A percentile compares a stretch with the other conserved stretches of the same genome.
Conservation (phyloP, 2,797 vertebrate genomes). For the Anguilla marmorata region DNA sequence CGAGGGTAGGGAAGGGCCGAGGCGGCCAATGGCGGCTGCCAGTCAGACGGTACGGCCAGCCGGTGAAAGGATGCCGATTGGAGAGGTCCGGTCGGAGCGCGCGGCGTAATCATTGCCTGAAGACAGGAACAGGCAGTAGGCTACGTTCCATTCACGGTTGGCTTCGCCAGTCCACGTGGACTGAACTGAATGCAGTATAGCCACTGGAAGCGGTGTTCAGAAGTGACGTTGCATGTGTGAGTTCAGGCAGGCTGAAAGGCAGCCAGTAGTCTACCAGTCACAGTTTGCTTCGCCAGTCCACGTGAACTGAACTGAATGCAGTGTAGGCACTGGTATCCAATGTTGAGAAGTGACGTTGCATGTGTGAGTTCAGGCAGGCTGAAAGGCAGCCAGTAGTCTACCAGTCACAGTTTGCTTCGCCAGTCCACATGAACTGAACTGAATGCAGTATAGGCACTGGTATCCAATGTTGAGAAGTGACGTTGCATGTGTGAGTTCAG, state of each 20-base stretch:
- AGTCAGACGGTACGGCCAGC: not conserved
- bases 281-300: not conserved
- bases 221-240: not conserved
- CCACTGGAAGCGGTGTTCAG: not conserved
- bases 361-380: not conserved
- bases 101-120: not conserved
- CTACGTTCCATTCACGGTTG: not conserved
- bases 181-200: not conserved
- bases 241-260: not conserved
- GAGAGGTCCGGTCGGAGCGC: not conserved
- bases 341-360: not conserved
- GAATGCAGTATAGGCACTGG: not conserved
- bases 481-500: not conserved
- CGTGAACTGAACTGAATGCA: not conserved
- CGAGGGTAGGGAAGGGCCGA: too few relatives aligned
- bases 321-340: not conserved
- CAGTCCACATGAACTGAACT: not conserved
- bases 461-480: not conserved
- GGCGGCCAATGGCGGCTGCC: too few relatives aligned
- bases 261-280: not conserved
- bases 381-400: not conserved
- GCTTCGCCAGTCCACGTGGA: not conserved
- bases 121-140: not conserved
- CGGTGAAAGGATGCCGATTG: not conserved
- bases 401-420: not conserved